Evolutionary conservation across 2,797 vertebrate genomes (phyloP).

Genomic region (Meda fulgida): DNA sequence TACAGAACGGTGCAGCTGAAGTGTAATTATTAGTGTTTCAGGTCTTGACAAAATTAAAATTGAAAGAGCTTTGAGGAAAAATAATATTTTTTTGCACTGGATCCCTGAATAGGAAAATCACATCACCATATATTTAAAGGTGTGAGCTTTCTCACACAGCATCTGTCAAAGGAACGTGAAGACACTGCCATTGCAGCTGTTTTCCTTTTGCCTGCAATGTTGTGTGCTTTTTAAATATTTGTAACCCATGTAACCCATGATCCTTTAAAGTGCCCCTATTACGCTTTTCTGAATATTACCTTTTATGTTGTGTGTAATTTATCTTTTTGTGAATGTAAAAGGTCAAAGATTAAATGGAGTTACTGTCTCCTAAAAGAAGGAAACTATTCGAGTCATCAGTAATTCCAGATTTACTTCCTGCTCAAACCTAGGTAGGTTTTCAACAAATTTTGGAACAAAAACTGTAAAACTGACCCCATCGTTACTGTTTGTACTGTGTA

Average conservation of each 20-base stretch:
- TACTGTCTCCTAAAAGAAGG: neutral
- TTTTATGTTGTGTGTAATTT: neutral
- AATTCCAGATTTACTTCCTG: neutral
- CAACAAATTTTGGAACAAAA: neutral
- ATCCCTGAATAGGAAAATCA: neutral
- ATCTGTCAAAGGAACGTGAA: no score
- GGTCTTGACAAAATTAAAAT: neutral
- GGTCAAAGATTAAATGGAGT: neutral
- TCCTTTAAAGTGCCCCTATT: neutral
- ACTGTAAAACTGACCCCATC: no score
- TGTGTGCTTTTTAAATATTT: neutral
- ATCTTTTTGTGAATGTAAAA: neutral
- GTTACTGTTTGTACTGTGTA: no score
- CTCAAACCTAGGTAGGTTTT: neutral
- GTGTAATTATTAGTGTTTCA: no score
- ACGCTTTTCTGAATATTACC: neutral
- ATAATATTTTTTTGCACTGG: neutral
- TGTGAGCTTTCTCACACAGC: neutral
- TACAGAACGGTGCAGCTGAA: neutral
- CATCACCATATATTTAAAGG: neutral
- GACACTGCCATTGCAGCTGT: no score
- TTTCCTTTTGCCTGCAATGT: no score
- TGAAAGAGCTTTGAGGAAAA: neutral
- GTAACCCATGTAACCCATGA: neutral
- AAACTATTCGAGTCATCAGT: neutral